phyloP scores from a whole-genome alignment of 2,797 vertebrate genomes.

The Enteromius paludinosus region DNA sequence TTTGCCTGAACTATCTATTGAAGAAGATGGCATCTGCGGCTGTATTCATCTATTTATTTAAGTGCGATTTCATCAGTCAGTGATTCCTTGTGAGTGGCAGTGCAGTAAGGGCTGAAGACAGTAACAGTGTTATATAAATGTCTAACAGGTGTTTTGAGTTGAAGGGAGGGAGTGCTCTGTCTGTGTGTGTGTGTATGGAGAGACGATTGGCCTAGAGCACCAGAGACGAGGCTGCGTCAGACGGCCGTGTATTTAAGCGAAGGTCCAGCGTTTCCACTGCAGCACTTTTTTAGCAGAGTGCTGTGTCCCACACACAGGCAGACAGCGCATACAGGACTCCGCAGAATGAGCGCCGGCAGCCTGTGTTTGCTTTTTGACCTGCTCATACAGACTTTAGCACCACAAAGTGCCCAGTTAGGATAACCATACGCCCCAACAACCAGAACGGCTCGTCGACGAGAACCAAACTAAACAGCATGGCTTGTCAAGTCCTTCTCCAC shows the following conservation, averaged over 20 bases:
- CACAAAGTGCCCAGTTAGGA: constrained; percentile 79
- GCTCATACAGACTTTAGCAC: constrained; percentile 75
- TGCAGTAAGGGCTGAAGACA: constrained; percentile 40
- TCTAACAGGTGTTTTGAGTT: constrained; percentile 54
- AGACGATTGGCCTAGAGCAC: constrained; percentile 55
- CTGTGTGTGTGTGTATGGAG: constrained; percentile 23
- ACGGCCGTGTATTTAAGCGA: constrained; percentile 59
- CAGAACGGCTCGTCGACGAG: constrained; percentile 38
- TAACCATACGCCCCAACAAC: constrained; percentile 67
- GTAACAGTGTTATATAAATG: constrained; percentile 58
- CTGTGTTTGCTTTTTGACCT: constrained; percentile 68
- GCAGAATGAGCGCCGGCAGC: constrained; percentile 77
- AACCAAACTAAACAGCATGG: constrained; percentile 69
- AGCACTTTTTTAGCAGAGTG: constrained; percentile 78
- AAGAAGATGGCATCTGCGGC: neutral
- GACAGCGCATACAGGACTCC: constrained; percentile 60
- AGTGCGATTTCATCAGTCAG: neutral
- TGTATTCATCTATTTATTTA: constrained; percentile 10
- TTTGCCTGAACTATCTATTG: neutral
- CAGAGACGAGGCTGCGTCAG: constrained; percentile 52
- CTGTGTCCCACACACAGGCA: constrained; percentile 65
- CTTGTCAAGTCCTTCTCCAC: constrained; percentile 78
- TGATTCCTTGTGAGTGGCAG: neutral
- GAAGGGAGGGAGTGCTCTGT: neutral
- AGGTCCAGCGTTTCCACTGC: constrained; percentile 81